A percentile compares a stretch with the other conserved stretches of the same genome.
Evolutionary conservation across 2,888 invertebrate species (phyloP).

Genomic region (Synanthedon andrenaeformis): DNA sequence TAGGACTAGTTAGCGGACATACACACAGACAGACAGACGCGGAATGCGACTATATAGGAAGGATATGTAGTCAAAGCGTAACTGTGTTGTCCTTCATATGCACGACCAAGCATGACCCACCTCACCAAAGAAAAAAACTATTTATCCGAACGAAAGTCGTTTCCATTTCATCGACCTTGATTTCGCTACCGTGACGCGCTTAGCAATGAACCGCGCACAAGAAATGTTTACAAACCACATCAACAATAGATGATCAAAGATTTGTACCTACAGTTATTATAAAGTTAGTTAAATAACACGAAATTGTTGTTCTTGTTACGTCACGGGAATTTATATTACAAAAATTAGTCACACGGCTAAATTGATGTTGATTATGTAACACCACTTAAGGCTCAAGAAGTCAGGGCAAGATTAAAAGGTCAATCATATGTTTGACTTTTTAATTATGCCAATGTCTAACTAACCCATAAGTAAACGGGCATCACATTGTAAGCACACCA

Average conservation of each 20-base stretch:
- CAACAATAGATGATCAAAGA: background rate
- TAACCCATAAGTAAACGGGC: background rate
- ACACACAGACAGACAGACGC: too few species aligned
- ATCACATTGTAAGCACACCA: background rate
- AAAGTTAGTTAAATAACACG: too few species aligned
- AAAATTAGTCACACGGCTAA: too few species aligned
- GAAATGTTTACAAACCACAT: slow-evolving; percentile 39
- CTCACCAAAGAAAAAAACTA: slow-evolving; percentile 15
- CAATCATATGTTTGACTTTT: background rate
- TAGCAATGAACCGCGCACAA: slow-evolving; percentile 5
- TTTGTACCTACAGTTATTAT: too few species aligned
- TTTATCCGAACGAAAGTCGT: slow-evolving; percentile 38
- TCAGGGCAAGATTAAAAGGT: background rate
- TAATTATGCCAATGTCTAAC: background rate
- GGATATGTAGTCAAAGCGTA: too few species aligned
- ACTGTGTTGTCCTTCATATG: slow-evolving; percentile 24
- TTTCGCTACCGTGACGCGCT: slow-evolving; percentile 35
- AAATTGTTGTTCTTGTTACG: too few species aligned
- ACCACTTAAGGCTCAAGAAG: background rate
- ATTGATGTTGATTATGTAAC: background rate
- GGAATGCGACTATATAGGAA: too few species aligned
- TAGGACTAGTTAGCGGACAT: too few species aligned
- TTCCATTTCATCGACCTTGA: slow-evolving; percentile 52
- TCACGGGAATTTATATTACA: too few species aligned
- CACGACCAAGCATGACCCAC: slow-evolving; percentile 6